A percentile compares a stretch with the other conserved stretches of the same genome.
These are phyloP conservation scores for Listrodromus nycthemerus DNA, from an alignment of 2,888 invertebrate species.

Conservation along the genomic window DNA sequence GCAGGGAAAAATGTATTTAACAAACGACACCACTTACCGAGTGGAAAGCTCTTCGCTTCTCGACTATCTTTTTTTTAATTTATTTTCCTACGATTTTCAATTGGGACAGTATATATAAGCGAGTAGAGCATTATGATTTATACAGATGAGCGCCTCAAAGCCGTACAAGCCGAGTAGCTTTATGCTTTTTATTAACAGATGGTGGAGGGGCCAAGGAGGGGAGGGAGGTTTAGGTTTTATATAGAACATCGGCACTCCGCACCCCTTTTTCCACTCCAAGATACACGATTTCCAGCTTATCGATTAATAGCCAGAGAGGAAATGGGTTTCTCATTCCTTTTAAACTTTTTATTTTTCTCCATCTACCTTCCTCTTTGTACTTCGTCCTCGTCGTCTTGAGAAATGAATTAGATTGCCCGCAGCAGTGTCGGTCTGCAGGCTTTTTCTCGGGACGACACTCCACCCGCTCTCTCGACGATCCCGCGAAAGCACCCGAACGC, in stretches of 20 bases:
- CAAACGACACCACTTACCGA: conserved; percentile 62
- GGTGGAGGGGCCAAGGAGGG: neutral
- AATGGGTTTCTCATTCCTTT: conserved; percentile 65
- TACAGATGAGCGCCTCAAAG: conserved; percentile 42
- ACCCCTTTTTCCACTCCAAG: conserved; percentile 60
- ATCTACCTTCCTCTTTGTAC: conserved; percentile 41
- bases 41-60: conserved; percentile 58
- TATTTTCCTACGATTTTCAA: conserved; percentile 46
- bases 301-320: conserved; percentile 68
- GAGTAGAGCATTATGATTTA: neutral
- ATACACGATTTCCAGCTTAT: conserved; percentile 70
- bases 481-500: conserved; percentile 44
- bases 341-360: conserved; percentile 42
- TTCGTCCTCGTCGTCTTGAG: conserved; percentile 64
- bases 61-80: neutral
- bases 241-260: conserved; percentile 44
- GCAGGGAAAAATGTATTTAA: conserved; percentile 56
- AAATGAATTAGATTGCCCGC: conserved; percentile 68
- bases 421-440: conserved; percentile 38
- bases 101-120: conserved; percentile 21
- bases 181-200: conserved; percentile 43
- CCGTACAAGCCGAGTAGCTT: conserved; percentile 44
- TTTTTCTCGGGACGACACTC: conserved; percentile 61
- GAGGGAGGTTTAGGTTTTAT: conserved; percentile 1
- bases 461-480: conserved; percentile 46